phyloP scores from a whole-genome alignment of 1,140 invertebrate genomes.

The Diabrotica virgifera region DNA sequence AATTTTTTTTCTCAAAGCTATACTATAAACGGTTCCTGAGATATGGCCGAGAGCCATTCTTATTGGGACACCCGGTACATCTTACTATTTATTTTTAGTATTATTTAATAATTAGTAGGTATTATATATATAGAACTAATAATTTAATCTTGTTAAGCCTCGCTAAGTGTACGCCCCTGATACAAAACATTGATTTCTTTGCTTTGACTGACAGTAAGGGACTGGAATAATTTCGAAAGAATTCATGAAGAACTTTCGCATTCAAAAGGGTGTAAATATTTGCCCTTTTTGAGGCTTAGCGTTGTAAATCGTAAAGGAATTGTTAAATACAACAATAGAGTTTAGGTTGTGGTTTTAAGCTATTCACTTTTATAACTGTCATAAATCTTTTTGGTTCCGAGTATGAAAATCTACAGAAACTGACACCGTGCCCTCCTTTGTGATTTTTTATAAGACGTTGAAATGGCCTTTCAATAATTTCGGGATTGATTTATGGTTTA shows the following conservation, averaged over 20 bases:
- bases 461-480: not conserved
- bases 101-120: too few relatives aligned
- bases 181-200: not conserved
- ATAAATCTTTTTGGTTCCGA: constrained; percentile 24
- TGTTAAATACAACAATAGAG: constrained; percentile 25
- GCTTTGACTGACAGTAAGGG: constrained; percentile 2
- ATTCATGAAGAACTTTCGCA: constrained; percentile 22
- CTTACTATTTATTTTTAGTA: too few relatives aligned
- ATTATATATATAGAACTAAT: too few relatives aligned
- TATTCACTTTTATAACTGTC: constrained; percentile 24
- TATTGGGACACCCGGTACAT: too few relatives aligned
- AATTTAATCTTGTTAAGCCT: too few relatives aligned
- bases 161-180: too few relatives aligned
- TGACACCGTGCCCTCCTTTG: constrained; percentile 5
- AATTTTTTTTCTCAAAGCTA: too few relatives aligned
- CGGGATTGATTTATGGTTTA: not conserved
- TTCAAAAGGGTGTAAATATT: constrained; percentile 32
- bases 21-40: too few relatives aligned
- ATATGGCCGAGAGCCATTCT: too few relatives aligned
- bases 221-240: constrained; percentile 20
- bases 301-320: constrained; percentile 25
- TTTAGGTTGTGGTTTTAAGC: constrained; percentile 25
- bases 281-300: constrained; percentile 25
- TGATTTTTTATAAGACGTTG: constrained; percentile 5
- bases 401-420: not conserved